Evolutionary conservation across 1,140 invertebrate genomes (phyloP).

Genomic region (Berghia stephanieae): DNA sequence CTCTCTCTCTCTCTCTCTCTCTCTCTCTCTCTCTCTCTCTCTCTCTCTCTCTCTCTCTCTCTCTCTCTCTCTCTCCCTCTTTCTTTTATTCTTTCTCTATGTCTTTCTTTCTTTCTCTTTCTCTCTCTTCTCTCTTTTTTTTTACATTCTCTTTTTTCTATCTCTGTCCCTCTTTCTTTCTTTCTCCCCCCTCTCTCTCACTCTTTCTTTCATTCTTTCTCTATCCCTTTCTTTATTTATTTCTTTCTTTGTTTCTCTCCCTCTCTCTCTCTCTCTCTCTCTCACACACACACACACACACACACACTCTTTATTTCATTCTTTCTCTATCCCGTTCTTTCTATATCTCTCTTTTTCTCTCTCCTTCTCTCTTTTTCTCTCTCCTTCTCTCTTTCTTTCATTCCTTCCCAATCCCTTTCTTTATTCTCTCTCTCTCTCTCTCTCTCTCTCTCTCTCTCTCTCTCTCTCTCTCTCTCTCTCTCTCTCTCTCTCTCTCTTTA

Average conservation of each 20-base stretch:
- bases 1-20: no score
- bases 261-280: background rate
- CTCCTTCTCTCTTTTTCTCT: background rate
- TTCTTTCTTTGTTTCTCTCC: no score
- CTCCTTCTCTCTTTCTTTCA: background rate
- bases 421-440: slow-evolving; percentile 4
- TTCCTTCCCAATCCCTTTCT: background rate
- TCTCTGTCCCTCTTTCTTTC: no score
- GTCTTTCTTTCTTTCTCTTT: no score
- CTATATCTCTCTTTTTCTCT: no score
- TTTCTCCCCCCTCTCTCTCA: no score
- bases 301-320: no score
- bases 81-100: background rate
- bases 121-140: background rate
- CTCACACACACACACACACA: background rate
- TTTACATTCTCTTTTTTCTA: no score
- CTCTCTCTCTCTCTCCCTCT: slow-evolving; percentile 10
- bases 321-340: no score
- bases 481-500: slow-evolving; percentile 9
- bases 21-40: background rate
- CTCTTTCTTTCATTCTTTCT: no score
- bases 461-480: background rate
- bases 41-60: background rate
- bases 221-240: no score
- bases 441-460: background rate